Percentiles rank a stretch among this genome's conserved stretches.
Evolutionary conservation across 2,797 vertebrate genomes (phyloP).

Genomic region (Ciconia nigra): DNA sequence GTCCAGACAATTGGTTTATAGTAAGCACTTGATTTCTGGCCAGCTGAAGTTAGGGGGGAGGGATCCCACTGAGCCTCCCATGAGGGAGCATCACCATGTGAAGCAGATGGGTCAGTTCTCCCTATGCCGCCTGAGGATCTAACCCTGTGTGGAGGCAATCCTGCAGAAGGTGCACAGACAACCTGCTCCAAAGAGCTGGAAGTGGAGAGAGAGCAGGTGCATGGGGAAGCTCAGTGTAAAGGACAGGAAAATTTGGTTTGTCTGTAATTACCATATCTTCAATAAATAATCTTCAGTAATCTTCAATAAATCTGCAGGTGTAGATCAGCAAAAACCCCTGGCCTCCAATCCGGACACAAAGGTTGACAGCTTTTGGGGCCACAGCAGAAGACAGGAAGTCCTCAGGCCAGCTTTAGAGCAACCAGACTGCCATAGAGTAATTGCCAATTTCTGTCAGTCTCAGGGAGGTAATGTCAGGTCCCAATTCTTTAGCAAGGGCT

Average conservation of each 20-base stretch:
- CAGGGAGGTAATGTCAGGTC: background rate
- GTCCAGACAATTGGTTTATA: background rate
- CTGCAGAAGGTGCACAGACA: background rate
- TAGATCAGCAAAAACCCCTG: background rate
- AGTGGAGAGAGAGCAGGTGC: background rate
- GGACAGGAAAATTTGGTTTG: background rate
- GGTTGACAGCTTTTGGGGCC: background rate
- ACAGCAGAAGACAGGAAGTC: background rate
- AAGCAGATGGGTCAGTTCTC: background rate
- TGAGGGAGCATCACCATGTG: background rate
- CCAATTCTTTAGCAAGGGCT: background rate
- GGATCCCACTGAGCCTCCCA: background rate
- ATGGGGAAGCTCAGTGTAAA: background rate
- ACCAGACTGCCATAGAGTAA: background rate
- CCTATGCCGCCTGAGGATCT: rapidly evolving
- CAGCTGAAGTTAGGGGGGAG: background rate
- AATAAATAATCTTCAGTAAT: background rate
- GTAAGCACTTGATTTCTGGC: background rate
- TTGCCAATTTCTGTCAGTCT: background rate
- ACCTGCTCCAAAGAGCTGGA: background rate
- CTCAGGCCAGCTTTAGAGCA: background rate
- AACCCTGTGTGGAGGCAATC: background rate
- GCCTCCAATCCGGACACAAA: background rate
- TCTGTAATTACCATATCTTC: background rate
- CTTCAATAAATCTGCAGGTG: background rate